Conservation (phyloP, 2,888 invertebrate genomes). For the Selenia dentaria region DNA sequence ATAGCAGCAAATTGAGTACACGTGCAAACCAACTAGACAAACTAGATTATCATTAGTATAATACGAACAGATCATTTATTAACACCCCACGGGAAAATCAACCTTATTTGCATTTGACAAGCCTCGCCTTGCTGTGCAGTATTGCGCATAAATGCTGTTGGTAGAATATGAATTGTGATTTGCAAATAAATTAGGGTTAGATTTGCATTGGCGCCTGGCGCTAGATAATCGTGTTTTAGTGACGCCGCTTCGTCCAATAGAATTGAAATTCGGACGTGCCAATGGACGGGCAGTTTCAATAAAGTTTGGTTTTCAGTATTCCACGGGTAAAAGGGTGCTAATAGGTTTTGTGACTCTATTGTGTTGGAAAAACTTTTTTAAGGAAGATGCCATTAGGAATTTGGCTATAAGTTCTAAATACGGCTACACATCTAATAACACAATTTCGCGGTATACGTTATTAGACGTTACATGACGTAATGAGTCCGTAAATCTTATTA, state of each 20-base stretch:
- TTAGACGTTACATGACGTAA: too few relatives aligned
- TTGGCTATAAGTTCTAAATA: too few relatives aligned
- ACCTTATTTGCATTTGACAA: slow-evolving; percentile 15
- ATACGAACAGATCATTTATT: slow-evolving; percentile 1
- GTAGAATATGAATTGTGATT: slow-evolving; percentile 26
- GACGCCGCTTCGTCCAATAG: not conserved
- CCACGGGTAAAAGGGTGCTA: too few relatives aligned
- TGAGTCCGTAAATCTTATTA: too few relatives aligned
- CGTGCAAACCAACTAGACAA: slow-evolving; percentile 43
- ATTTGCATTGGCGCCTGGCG: slow-evolving; percentile 22
- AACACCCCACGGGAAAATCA: slow-evolving; percentile 10
- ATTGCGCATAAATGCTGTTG: slow-evolving; percentile 7
- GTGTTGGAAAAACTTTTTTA: too few relatives aligned
- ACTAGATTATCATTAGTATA: slow-evolving; percentile 33
- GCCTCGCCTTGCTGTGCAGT: slow-evolving; percentile 16
- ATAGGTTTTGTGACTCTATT: too few relatives aligned
- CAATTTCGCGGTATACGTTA: too few relatives aligned
- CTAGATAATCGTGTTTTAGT: slow-evolving; percentile 4
- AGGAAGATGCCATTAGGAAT: too few relatives aligned
- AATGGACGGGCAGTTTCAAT: too few relatives aligned
- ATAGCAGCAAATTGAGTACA: slow-evolving; percentile 40
- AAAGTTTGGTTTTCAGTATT: too few relatives aligned
- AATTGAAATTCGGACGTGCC: slow-evolving; percentile 2
- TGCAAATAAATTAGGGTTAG: slow-evolving; percentile 20
- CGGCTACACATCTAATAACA: too few relatives aligned